Conservation (phyloP, 1,140 invertebrate species). For the Meloidogyne hapla region DNA sequence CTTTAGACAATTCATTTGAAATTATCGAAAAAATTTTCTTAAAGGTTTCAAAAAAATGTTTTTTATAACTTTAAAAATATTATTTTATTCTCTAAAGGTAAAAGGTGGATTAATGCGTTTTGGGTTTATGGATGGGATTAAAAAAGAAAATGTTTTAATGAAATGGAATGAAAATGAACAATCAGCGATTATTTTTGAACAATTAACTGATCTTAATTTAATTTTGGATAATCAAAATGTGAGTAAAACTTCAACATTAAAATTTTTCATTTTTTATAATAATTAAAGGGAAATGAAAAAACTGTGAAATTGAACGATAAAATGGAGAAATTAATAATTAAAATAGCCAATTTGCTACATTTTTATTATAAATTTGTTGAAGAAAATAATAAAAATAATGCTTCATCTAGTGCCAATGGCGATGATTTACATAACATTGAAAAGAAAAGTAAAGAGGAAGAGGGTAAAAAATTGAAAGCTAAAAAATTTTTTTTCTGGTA, state of each 20-base stretch:
- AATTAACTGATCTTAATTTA: not conserved
- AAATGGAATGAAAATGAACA: not conserved
- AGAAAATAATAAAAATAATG: not conserved
- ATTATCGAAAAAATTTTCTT: not conserved
- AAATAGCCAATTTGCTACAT: not conserved
- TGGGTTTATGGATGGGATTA: not conserved
- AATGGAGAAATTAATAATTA: not conserved
- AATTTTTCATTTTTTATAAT: no score
- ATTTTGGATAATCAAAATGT: not conserved
- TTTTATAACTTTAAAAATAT: no score
- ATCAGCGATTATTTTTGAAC: not conserved
- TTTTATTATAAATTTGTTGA: slow-evolving; percentile 4
- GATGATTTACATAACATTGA: not conserved
- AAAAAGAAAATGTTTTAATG: not conserved
- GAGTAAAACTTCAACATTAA: not conserved
- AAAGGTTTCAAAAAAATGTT: no score
- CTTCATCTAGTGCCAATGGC: not conserved
- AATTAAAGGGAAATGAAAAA: not conserved
- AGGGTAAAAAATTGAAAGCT: not conserved
- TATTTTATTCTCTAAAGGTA: not conserved
- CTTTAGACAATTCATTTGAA: not conserved
- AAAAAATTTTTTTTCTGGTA: no score
- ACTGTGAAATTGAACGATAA: not conserved
- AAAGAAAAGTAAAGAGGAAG: not conserved
- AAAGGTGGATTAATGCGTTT: slow-evolving; percentile 1